phyloP scores from a whole-genome alignment of 2,797 vertebrate genomes.

The Brachyalestes nurse region DNA sequence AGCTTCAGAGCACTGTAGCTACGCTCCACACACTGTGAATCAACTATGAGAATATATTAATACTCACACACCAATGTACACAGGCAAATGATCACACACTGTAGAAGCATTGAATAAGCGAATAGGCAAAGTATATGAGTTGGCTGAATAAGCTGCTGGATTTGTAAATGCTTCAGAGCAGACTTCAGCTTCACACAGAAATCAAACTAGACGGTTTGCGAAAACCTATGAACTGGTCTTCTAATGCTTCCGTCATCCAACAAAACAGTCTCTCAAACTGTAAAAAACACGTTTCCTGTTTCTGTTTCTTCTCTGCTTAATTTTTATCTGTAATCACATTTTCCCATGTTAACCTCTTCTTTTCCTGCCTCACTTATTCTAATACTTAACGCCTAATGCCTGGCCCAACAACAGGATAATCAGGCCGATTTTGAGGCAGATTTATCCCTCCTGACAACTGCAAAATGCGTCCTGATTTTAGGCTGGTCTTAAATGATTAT shows the following conservation, averaged over 20 bases:
- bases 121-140: background rate
- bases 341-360: background rate
- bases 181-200: background rate
- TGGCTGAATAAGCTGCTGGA: background rate
- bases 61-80: constrained; percentile 1
- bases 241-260: background rate
- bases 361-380: background rate
- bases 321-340: background rate
- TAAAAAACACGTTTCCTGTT: no score
- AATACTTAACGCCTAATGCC: no score
- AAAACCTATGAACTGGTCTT: background rate
- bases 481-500: background rate
- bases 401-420: background rate
- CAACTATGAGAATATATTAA: background rate
- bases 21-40: background rate
- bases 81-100: background rate
- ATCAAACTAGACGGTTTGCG: background rate
- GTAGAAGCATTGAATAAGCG: background rate
- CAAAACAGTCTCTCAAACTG: no score
- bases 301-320: no score
- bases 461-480: background rate
- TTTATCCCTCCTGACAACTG: background rate
- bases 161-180: background rate
- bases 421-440: background rate
- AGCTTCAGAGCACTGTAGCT: constrained; percentile 20